Percentiles rank a stretch among this genome's conserved stretches.
Evolutionary conservation across 2,113 vertebrate species (phyloP).

Genomic region (Fukomys damarensis): DNA sequence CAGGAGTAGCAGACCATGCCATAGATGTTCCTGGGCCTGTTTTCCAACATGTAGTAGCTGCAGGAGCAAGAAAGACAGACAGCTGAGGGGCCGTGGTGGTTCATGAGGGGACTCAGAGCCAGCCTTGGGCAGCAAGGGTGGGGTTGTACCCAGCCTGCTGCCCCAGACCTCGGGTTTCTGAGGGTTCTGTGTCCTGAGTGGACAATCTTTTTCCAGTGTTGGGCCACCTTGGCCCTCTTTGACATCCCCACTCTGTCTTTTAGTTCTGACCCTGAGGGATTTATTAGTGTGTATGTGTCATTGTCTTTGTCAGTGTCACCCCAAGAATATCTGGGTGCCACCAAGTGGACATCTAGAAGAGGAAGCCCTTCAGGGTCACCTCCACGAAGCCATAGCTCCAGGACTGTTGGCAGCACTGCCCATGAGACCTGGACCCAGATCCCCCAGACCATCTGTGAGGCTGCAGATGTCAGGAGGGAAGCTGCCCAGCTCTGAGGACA

Average conservation of each 20-base stretch:
- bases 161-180: slow-evolving; percentile 5
- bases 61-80: slow-evolving; percentile 72
- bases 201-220: slow-evolving; percentile 16
- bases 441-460: not conserved
- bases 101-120: not conserved
- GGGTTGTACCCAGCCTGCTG: not conserved
- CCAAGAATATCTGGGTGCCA: not conserved
- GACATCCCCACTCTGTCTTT: not conserved
- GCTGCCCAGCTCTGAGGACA: not conserved
- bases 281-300: not conserved
- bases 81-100: slow-evolving; percentile 40
- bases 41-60: slow-evolving; percentile 97
- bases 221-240: not conserved
- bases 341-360: not conserved
- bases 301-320: not conserved
- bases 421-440: not conserved
- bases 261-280: not conserved
- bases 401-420: not conserved
- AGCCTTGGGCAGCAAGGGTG: not conserved
- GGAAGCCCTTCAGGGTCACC: not conserved
- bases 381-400: not conserved
- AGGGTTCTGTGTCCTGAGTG: slow-evolving; percentile 62
- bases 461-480: not conserved
- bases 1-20: slow-evolving; percentile 98
- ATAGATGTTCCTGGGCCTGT: slow-evolving; percentile 95